These are phyloP conservation scores for Euplexia lucipara DNA, from an alignment of 2,888 invertebrate genomes.

Conservation along the genomic window DNA sequence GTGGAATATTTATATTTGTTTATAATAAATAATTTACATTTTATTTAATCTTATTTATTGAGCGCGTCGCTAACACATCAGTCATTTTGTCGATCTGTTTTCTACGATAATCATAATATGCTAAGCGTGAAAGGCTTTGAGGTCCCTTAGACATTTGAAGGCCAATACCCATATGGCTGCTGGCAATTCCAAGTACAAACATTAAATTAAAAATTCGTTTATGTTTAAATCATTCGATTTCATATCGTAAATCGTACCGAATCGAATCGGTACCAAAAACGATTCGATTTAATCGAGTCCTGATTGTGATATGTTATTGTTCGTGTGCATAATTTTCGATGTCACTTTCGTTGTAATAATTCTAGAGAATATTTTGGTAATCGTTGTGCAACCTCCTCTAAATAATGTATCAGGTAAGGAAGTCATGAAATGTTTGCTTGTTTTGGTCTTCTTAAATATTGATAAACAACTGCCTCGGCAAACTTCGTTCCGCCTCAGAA, in stretches of 20 bases:
- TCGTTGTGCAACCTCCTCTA: constrained; percentile 1
- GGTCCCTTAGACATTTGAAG: background rate
- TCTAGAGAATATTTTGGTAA: constrained; percentile 48
- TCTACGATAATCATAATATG: no score
- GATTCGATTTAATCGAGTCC: constrained; percentile 70
- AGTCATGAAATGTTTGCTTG: background rate
- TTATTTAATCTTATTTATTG: no score
- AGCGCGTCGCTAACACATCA: no score
- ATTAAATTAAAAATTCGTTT: constrained; percentile 70
- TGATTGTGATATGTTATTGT: constrained; percentile 71
- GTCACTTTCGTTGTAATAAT: constrained; percentile 61
- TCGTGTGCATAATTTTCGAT: constrained; percentile 65
- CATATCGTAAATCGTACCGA: constrained; percentile 80
- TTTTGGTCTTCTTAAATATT: constrained; percentile 19
- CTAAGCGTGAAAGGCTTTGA: background rate
- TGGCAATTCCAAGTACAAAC: constrained; percentile 57
- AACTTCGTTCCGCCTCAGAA: no score
- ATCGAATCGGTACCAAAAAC: constrained; percentile 79
- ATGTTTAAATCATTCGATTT: constrained; percentile 74
- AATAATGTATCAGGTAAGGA: constrained; percentile 33
- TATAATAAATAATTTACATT: no score
- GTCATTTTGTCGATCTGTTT: no score
- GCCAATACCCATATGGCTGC: constrained; percentile 24
- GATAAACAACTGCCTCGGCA: no score
- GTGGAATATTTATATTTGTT: no score